Evolutionary conservation across 2,797 vertebrate genomes (phyloP).

Genomic region (Poecilia velifera): DNA sequence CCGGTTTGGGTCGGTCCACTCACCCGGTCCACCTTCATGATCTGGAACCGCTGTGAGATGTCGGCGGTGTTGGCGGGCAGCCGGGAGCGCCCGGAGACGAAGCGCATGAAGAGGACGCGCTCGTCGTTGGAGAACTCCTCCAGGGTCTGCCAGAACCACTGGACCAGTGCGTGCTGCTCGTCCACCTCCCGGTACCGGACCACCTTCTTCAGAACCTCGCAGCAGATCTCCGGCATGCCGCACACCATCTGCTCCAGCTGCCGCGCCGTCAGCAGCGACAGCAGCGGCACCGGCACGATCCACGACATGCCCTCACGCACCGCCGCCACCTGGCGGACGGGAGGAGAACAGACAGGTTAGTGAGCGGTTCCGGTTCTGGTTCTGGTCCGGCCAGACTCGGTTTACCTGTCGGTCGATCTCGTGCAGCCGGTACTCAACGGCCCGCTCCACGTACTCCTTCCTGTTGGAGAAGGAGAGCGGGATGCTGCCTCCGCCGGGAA

Average conservation of each 20-base stretch:
- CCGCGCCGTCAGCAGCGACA: conserved; percentile 84
- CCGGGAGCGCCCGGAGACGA: conserved; percentile 84
- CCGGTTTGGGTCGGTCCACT: conserved; percentile 31
- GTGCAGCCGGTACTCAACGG: conserved; percentile 83
- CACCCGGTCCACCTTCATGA: conserved; percentile 88
- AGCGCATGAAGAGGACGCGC: conserved; percentile 86
- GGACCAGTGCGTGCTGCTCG: conserved; percentile 83
- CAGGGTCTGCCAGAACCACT: conserved; percentile 88
- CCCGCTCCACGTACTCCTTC: conserved; percentile 84
- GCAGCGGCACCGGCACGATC: conserved; percentile 85
- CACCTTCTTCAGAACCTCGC: conserved; percentile 86
- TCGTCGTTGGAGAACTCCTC: conserved; percentile 88
- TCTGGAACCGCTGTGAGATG: conserved; percentile 87
- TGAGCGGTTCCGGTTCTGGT: no score
- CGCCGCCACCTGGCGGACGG: conserved; percentile 74
- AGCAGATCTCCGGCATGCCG: conserved; percentile 86
- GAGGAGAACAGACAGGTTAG: not conserved
- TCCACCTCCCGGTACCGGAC: conserved; percentile 86
- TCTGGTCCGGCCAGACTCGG: not conserved
- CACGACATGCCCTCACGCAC: conserved; percentile 88
- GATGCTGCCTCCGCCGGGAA: conserved; percentile 84
- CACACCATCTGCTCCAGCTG: conserved; percentile 89
- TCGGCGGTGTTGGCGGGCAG: conserved; percentile 86
- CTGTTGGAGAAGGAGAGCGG: conserved; percentile 84
- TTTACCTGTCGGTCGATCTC: conserved; percentile 83